Base-by-base conservation (phyloP, 2,113 vertebrate genomes). In the Chaetodon trifascialis region DNA sequence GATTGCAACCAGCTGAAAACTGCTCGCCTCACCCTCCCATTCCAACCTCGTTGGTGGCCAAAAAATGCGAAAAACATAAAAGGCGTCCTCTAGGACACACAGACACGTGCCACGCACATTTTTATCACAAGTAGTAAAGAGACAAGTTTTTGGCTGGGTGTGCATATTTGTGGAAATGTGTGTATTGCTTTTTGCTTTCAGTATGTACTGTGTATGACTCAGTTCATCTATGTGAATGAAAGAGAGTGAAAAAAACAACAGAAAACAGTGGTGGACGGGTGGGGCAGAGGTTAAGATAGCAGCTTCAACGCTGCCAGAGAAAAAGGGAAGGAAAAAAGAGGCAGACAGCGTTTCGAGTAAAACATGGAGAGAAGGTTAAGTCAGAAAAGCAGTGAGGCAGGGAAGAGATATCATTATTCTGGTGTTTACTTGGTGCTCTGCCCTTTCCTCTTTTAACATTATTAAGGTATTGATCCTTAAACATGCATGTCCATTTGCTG, bases 241-340 rank as follows among this genome's bases (percentile, higher is more conserved):
- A 46, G 44, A 58, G 1, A 0, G 7, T 0, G 5, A 77, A 51
- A 38, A 38, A 14, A 11, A 11, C 70, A 56, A 38, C 16, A 30
- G 47, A 44, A 23, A 44, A 70, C 49, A 23, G 54, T 38, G 64
- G 74, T 2, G 55, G 38, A 80, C n/a, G 55, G 46, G 34, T 21
- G 49, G 55, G 46, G 25, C 78, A 77, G 25, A 81, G 77, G 73
- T 77, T 67, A 62, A 55, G 64, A 69, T 65, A 66, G 15, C 16
- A 7, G 47, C 59, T 38, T 52, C 40, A 70, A 76, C 51, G 54
- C 52, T 56, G 40, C 25, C 34, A 19, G 42, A 49, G 16, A 14
- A 16, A 63, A 4, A 34, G 21, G 4, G 34, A 21, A 25, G 7
- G 30, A 30, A 12, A 7, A 65, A 21, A 49, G 7, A 47, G 21